Percentiles rank a stretch among this genome's conserved stretches.
phyloP scores from a whole-genome alignment of 2,888 invertebrate genomes.

The Cetonia aurata region DNA sequence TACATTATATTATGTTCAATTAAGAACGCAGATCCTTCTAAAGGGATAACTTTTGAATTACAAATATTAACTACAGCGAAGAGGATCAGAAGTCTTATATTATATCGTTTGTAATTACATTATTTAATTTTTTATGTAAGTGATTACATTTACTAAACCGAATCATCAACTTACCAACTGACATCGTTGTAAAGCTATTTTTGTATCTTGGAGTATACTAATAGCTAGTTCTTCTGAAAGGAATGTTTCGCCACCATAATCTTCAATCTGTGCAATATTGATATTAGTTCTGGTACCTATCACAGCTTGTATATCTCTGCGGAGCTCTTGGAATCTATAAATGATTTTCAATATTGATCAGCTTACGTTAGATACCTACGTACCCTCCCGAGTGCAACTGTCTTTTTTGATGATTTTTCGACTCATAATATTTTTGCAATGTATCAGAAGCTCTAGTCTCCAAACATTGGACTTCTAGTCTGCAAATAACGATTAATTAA shows the following conservation, averaged over 20 bases:
- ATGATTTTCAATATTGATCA: neutral
- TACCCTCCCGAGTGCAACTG: slow-evolving; percentile 89
- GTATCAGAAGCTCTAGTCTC: slow-evolving; percentile 82
- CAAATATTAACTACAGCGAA: no score
- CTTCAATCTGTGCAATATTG: slow-evolving; percentile 94
- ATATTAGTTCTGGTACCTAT: slow-evolving; percentile 93
- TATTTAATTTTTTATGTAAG: neutral
- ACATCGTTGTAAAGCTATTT: slow-evolving; percentile 90
- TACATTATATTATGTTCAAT: no score
- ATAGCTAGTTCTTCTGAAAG: slow-evolving; percentile 95
- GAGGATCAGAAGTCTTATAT: no score
- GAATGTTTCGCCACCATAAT: slow-evolving; percentile 97
- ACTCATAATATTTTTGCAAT: slow-evolving; percentile 89
- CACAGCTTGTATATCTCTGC: slow-evolving; percentile 93
- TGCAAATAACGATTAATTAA: slow-evolving; percentile 56
- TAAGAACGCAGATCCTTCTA: no score
- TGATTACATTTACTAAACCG: neutral
- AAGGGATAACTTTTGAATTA: no score
- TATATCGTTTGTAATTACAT: neutral
- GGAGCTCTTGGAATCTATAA: slow-evolving; percentile 87
- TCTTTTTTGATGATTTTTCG: slow-evolving; percentile 95
- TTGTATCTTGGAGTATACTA: slow-evolving; percentile 89
- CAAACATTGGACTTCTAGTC: slow-evolving; percentile 81
- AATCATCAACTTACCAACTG: slow-evolving; percentile 72
- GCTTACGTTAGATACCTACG: slow-evolving; percentile 55